phyloP scores from a whole-genome alignment of 2,113 vertebrate species.

The Rana temporaria region DNA sequence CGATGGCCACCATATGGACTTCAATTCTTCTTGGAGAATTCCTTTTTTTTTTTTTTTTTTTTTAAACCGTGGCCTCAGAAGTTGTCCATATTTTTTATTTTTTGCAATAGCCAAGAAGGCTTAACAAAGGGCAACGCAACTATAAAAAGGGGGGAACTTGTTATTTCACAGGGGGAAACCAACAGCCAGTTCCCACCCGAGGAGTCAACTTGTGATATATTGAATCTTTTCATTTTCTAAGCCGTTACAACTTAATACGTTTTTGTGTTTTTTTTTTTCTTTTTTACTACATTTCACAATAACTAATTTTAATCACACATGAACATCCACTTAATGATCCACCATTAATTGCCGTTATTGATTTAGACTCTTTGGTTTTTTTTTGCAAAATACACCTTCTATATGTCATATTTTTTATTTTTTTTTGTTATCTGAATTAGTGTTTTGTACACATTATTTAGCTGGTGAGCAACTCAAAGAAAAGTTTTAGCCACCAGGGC shows the following conservation, averaged over 20 bases:
- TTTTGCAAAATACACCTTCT: constrained; percentile 10
- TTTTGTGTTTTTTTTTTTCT: constrained; percentile 6
- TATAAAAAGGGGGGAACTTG: constrained; percentile 26
- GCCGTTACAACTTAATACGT: constrained; percentile 23
- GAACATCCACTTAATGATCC: constrained; percentile 52
- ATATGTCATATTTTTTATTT: not conserved
- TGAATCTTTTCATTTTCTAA: not conserved
- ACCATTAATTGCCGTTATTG: constrained; percentile 44
- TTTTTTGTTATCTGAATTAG: not conserved
- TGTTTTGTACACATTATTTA: constrained; percentile 27
- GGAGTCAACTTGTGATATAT: constrained; percentile 46
- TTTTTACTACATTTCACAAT: constrained; percentile 45
- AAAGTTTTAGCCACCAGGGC: not conserved
- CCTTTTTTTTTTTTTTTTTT: not conserved
- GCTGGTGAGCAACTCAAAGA: not conserved
- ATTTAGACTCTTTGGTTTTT: constrained; percentile 15
- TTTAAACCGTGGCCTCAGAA: not conserved
- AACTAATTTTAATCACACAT: constrained; percentile 46
- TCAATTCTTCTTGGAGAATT: constrained; percentile 25
- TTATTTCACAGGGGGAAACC: constrained; percentile 41
- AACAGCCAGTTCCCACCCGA: constrained; percentile 28
- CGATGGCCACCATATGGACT: constrained; percentile 37
- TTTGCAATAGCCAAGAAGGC: not conserved
- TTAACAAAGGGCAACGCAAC: not conserved
- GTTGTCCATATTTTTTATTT: not conserved